Base-by-base conservation (phyloP, 2,888 invertebrate genomes). In the Dasypogon diadema region DNA sequence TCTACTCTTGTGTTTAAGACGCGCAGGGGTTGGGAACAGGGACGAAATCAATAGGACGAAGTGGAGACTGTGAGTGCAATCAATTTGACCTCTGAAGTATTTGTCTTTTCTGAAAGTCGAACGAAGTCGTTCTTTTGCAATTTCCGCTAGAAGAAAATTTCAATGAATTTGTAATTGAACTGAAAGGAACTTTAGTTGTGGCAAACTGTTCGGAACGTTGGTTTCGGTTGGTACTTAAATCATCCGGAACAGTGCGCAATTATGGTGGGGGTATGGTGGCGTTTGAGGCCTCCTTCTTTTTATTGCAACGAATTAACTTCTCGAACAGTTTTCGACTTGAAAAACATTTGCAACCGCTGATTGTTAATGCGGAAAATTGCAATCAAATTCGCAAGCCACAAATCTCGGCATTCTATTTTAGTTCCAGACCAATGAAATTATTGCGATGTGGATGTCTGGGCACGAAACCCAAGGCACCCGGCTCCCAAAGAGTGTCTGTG, bases 141-240 rank as follows among this genome's bases (percentile, higher is more conserved):
- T 58, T 58, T 30, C 30, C 30, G 58, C 18, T 18, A 58, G 58
- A 58, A 34, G 58, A 58, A 58, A 58, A 58, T 58, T 58, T 58
- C 58, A 58, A 58, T 58, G 30, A 58, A 58, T 30, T 58, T 58
- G 58, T 58, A 58, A 58, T 58, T 58, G 30, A 58, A 58, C 58
- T 34, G 58, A 58, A 58, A 58, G 58, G 6, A 58, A 18, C 58
- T 30, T 42, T 42, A 12, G 42, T 12, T 42, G 42, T 42, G 42
- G 42, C 18, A 14, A 26, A 16, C 30, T 18, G 34, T 16, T 14
- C 34, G 34, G 58, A 18, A 30, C 26, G 26, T 55, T n/a, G 24
- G 34, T 30, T 30, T 30, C 10, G 34, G 42, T 42, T 42, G 2
- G 34, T 42, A 12, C 42, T 42, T 42, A 42, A 42, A 42, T 42